phyloP scores from a whole-genome alignment of 2,888 invertebrate species.

The Tridacna gigas region DNA sequence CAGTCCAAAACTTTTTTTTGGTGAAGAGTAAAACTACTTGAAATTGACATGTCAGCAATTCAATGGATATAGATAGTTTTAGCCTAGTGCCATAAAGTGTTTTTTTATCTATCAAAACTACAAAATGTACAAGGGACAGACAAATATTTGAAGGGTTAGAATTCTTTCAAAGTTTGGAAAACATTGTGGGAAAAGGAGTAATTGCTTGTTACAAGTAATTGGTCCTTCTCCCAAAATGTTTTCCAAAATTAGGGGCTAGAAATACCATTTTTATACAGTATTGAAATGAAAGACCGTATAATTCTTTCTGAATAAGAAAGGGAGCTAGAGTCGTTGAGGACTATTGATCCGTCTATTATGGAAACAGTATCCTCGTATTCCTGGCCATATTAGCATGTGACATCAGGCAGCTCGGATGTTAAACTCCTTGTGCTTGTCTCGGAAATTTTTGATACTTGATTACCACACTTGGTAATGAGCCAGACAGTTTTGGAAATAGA shows the following conservation, averaged over 20 bases:
- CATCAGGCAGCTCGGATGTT: slow-evolving; percentile 2
- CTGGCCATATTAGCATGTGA: background rate
- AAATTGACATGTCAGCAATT: no score
- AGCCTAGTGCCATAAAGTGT: no score
- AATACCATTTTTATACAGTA: no score
- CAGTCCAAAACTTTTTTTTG: no score
- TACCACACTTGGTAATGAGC: background rate
- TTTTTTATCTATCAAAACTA: no score
- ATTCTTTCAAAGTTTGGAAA: background rate
- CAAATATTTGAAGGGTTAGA: no score
- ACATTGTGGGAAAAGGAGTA: background rate
- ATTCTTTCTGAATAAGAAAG: slow-evolving; percentile 16
- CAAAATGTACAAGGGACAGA: no score
- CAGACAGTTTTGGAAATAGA: background rate
- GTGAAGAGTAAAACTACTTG: no score
- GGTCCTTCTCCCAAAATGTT: background rate
- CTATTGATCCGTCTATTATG: background rate
- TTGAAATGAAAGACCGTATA: background rate
- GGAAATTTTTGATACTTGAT: background rate
- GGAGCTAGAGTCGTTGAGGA: slow-evolving; percentile 5
- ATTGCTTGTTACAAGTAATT: background rate
- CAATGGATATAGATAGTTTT: no score
- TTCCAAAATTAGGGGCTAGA: background rate
- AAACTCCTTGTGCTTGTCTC: background rate
- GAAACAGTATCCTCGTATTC: slow-evolving; percentile 2